Conservation (phyloP, 2,797 vertebrate genomes). For the Falco columbarius region DNA sequence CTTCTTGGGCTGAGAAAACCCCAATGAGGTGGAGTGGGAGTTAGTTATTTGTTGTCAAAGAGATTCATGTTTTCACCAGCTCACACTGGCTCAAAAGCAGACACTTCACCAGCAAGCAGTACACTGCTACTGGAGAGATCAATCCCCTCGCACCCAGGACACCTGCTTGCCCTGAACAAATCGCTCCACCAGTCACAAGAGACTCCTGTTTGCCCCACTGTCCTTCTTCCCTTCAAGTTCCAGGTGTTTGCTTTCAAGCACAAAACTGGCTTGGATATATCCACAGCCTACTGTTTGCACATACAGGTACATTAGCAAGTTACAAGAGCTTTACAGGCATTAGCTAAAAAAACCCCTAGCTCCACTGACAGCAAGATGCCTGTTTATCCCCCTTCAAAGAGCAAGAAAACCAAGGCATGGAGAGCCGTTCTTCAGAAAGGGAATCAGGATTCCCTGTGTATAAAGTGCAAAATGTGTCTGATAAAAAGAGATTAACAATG, state of each 20-base stretch:
- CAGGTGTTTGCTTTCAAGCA: neutral
- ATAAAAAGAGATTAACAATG: neutral
- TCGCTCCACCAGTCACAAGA: neutral
- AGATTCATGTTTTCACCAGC: neutral
- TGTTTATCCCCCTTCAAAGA: neutral
- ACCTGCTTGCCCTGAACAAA: neutral
- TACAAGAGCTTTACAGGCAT: neutral
- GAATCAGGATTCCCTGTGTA: neutral
- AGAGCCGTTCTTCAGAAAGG: neutral
- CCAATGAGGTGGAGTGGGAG: neutral
- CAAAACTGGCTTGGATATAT: neutral
- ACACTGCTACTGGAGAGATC: neutral
- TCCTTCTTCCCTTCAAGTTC: neutral
- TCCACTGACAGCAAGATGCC: neutral
- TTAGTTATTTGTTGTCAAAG: slow-evolving; percentile 8
- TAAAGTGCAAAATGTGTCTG: accelerated
- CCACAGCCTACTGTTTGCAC: neutral
- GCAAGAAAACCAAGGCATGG: neutral
- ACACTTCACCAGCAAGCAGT: neutral
- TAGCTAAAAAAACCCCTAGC: neutral
- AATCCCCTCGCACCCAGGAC: neutral
- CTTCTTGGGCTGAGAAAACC: slow-evolving; percentile 23
- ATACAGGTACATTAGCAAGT: neutral
- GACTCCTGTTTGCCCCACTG: neutral
- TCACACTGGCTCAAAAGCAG: neutral